phyloP scores from a whole-genome alignment of 2,888 invertebrate genomes.

The Rhopalosiphum nymphaeae region DNA sequence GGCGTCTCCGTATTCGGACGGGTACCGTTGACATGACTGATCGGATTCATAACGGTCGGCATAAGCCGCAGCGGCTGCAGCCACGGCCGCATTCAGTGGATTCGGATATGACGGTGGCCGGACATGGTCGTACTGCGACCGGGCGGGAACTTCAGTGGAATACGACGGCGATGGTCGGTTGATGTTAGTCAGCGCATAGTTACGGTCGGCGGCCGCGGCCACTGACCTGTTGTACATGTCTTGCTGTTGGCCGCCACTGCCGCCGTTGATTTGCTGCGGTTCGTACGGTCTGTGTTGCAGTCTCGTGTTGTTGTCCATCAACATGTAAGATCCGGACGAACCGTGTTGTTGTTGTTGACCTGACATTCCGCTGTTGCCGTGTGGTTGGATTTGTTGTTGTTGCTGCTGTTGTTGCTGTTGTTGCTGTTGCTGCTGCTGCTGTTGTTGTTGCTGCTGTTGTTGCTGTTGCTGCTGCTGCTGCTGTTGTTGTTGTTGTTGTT shows the following conservation, averaged over 20 bases:
- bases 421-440: slow-evolving; percentile 23
- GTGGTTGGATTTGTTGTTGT: slow-evolving; percentile 40
- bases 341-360: slow-evolving; percentile 69
- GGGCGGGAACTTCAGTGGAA: slow-evolving; percentile 73
- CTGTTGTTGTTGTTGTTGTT: slow-evolving; percentile 13
- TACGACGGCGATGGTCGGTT: slow-evolving; percentile 75
- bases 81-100: slow-evolving; percentile 49
- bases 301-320: slow-evolving; percentile 69
- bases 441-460: slow-evolving; percentile 12
- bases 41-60: slow-evolving; percentile 77
- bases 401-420: slow-evolving; percentile 30
- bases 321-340: slow-evolving; percentile 71
- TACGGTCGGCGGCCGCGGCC: slow-evolving; percentile 67
- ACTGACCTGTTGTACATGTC: slow-evolving; percentile 55
- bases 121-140: slow-evolving; percentile 70
- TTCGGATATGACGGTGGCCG: slow-evolving; percentile 72
- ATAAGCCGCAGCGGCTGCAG: slow-evolving; percentile 71
- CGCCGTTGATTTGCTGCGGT: slow-evolving; percentile 74
- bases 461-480: slow-evolving; percentile 40
- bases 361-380: slow-evolving; percentile 48
- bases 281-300: slow-evolving; percentile 70
- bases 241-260: slow-evolving; percentile 72
- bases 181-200: slow-evolving; percentile 71
- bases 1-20: slow-evolving; percentile 73
- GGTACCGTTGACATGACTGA: slow-evolving; percentile 69